Evolutionary conservation across 2,113 vertebrate species (phyloP).

Genomic region (Marmota monax): DNA sequence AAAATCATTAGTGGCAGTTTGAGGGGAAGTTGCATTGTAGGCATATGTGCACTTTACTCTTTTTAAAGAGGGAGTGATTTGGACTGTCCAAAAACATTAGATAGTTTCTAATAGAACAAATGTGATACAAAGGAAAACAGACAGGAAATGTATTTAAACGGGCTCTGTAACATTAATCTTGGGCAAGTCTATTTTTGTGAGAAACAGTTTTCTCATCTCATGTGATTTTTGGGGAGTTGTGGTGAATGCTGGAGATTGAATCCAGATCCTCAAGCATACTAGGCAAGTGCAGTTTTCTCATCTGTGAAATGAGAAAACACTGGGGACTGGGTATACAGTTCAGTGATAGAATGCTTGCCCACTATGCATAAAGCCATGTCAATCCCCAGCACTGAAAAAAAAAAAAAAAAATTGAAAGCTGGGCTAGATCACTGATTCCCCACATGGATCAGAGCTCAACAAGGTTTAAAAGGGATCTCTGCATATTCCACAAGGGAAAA

Average conservation of each 20-base stretch:
- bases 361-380: not conserved
- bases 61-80: not conserved
- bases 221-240: too few relatives aligned
- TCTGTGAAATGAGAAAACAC: not conserved
- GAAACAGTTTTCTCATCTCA: not conserved
- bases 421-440: not conserved
- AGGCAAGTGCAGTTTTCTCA: not conserved
- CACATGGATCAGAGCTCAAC: not conserved
- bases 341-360: not conserved
- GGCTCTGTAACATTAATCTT: not conserved
- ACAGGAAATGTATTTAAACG: slow-evolving; percentile 34
- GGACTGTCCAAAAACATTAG: not conserved
- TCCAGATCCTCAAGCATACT: not conserved
- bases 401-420: not conserved
- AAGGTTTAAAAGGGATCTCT: not conserved
- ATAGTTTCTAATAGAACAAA: slow-evolving; percentile 33
- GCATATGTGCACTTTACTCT: not conserved
- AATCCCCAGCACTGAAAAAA: not conserved
- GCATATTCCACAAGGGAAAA: not conserved
- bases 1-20: not conserved
- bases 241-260: too few relatives aligned
- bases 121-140: not conserved
- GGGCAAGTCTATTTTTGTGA: not conserved
- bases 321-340: too few relatives aligned
- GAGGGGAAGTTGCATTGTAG: not conserved